Base-by-base conservation (phyloP, 1,140 invertebrate species). In the Mya arenaria region DNA sequence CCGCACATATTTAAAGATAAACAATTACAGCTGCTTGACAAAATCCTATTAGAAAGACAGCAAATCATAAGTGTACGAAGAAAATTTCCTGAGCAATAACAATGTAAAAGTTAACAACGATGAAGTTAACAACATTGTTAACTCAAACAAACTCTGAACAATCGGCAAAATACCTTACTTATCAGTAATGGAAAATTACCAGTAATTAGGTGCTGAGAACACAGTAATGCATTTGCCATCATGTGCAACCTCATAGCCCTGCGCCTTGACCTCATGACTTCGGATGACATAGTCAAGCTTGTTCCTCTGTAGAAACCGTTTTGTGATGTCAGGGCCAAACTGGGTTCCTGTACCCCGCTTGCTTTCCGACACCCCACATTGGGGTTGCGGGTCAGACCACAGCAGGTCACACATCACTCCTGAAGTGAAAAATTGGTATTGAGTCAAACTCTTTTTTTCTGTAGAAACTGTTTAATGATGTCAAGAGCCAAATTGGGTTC, bases 261-360 rank as follows among this genome's bases (percentile, higher is more conserved):
- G 96, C 87, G 96, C 96, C 94, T 99, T 99, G 4, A 99, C 99
- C 93, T 99, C 99, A 92, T 99, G 99, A 93, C 97, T 99, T 83
- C 99, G 94, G 68, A 99, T 96, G 79, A 99, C 94, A 91, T 99
- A 99, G 87, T 99, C 97, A 25, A 99, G 94, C 32, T 96, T 95
- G 93, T 99, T 99, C 17, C 94, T 90, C 75, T 95, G 92, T 30
- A 98, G 94, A 84, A 99, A 99, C 41, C 94, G 94, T 82, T 96
- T 93, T 0, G 99, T 99, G 0, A 99, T 96, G 93, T 99, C 98
- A 0, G 99, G 99, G 8, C 99, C 99, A 94, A 99, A 99, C 93
- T 99, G 98, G 87, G 98, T 96, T 28, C 98, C 99, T 5, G 99
- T 98, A 2, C 99, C 99, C 80, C 99, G 95, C 93, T 99, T 99